A percentile compares a stretch with the other conserved stretches of the same genome.
Evolutionary conservation across 2,113 vertebrate species (phyloP).

Genomic region (Nyctibius bracteatus): DNA sequence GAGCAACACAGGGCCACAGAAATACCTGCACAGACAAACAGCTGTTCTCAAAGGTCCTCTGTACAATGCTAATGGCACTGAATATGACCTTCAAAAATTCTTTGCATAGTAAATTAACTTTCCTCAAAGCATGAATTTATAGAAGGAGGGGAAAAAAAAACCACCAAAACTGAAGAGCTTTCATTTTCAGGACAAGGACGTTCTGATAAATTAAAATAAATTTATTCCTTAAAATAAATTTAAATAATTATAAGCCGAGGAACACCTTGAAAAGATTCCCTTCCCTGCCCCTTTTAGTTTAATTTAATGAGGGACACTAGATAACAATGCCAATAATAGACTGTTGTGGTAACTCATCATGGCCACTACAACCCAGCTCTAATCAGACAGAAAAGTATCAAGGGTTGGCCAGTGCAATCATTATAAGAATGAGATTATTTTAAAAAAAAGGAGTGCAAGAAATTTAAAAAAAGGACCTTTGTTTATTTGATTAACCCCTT

Average conservation of each 20-base stretch:
- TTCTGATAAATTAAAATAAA: not conserved
- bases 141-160: not conserved
- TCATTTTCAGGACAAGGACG: not conserved
- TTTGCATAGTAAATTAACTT: slow-evolving; percentile 1
- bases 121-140: not conserved
- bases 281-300: not conserved
- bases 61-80: not conserved
- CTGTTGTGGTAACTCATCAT: not conserved
- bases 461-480: not conserved
- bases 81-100: not conserved
- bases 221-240: not conserved
- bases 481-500: slow-evolving; percentile 43
- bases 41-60: not conserved
- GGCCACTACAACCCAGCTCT: not conserved
- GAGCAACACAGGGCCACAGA: not conserved
- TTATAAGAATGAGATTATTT: not conserved
- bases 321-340: not conserved
- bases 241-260: not conserved
- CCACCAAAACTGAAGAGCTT: not conserved
- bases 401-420: not conserved
- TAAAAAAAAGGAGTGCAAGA: not conserved
- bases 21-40: not conserved
- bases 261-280: not conserved
- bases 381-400: not conserved
- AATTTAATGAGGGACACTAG: slow-evolving; percentile 10